These are phyloP conservation scores for Hepsetus odoe DNA, from an alignment of 2,113 vertebrate species.

Conservation along the genomic window DNA sequence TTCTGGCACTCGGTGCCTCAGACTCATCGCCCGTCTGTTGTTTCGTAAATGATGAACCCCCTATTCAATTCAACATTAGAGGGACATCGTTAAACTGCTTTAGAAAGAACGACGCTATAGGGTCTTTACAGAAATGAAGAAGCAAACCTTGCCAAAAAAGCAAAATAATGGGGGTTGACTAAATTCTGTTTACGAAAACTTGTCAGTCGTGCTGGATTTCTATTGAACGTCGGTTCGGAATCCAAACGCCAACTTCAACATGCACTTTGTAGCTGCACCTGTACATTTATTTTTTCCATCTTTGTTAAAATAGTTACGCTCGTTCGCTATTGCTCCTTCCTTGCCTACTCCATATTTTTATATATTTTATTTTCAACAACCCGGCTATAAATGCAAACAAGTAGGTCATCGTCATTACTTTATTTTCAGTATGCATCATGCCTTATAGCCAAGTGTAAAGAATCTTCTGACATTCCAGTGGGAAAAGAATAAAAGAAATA, in stretches of 20 bases:
- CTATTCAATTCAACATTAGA: no score
- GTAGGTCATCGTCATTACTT: not conserved
- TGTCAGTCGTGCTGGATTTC: not conserved
- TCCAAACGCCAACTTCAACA: not conserved
- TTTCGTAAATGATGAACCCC: no score
- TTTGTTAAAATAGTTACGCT: not conserved
- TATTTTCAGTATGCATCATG: not conserved
- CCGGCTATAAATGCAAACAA: not conserved
- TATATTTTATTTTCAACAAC: not conserved
- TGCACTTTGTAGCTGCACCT: not conserved
- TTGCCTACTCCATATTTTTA: not conserved
- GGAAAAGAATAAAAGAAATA: conserved; percentile 36
- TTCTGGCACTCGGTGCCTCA: not conserved
- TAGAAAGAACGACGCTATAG: not conserved
- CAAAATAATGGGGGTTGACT: not conserved
- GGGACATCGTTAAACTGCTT: no score
- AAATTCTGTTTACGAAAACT: not conserved
- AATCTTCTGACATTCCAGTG: conserved; percentile 52
- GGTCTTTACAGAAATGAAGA: not conserved
- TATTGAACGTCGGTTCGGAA: no score
- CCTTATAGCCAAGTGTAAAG: not conserved
- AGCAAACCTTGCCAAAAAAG: not conserved
- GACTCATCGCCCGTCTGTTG: no score
- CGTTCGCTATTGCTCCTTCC: not conserved
- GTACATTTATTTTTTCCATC: not conserved